Conservation (phyloP, 53 echinoderm and acorn worm genomes). For the Zoroaster sp. region DNA sequence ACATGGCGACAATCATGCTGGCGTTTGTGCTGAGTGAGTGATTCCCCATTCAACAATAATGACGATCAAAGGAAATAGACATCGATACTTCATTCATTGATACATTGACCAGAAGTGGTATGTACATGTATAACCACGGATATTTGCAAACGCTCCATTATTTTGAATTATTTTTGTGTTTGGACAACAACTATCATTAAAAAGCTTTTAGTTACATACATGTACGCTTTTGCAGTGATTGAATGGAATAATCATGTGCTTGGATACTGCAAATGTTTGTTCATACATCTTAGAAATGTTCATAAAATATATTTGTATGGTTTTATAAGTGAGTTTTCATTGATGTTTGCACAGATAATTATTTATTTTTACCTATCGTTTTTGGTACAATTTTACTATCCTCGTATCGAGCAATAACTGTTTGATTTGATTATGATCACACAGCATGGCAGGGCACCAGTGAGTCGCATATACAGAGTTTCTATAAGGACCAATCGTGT, state of each 20-base stretch:
- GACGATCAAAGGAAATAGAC: constrained; percentile 15
- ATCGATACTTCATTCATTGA: not conserved
- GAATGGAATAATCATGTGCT: no score
- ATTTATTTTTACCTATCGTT: no score
- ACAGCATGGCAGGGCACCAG: constrained; percentile 49
- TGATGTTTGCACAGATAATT: no score
- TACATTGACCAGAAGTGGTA: not conserved
- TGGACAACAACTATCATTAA: not conserved
- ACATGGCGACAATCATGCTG: constrained; percentile 2
- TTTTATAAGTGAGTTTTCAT: no score
- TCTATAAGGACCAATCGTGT: constrained; percentile 40
- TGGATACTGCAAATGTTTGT: no score
- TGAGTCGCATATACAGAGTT: not conserved
- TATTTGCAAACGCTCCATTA: not conserved
- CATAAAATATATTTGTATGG: no score
- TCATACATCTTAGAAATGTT: no score
- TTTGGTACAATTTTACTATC: no score
- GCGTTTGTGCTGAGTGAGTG: constrained; percentile 10
- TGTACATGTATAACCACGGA: not conserved
- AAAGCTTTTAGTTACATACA: not conserved
- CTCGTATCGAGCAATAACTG: no score
- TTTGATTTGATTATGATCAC: not conserved
- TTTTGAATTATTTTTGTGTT: not conserved
- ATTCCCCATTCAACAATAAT: not conserved
- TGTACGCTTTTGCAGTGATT: no score